Evolutionary conservation across 2,888 invertebrate genomes (phyloP).

Genomic region (Cephus runcator): DNA sequence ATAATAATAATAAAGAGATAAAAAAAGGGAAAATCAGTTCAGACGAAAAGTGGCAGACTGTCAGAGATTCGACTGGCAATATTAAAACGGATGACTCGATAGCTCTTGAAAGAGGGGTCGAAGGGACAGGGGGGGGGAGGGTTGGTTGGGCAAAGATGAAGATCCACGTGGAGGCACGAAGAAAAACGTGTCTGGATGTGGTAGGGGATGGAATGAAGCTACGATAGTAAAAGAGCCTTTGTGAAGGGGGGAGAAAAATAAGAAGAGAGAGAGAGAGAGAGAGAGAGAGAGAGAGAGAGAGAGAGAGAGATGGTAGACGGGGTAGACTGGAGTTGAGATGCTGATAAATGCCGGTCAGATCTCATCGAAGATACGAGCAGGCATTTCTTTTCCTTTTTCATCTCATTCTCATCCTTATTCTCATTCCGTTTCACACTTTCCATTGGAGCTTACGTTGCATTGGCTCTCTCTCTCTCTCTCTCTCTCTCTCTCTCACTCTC

Average conservation of each 20-base stretch:
- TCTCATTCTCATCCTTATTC: constrained; percentile 9
- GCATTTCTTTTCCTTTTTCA: constrained; percentile 15
- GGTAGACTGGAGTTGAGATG: constrained; percentile 18
- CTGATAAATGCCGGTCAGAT: constrained; percentile 36
- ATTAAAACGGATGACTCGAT: not conserved
- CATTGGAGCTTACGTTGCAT: not conserved
- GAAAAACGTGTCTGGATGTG: constrained; percentile 11
- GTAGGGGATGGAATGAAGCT: not conserved
- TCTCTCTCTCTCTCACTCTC: not conserved
- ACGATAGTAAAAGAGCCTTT: not conserved
- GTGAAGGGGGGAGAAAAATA: not conserved
- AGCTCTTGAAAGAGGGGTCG: constrained; percentile 1
- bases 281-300: constrained; percentile 4
- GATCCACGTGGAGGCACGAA: constrained; percentile 7
- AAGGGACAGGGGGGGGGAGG: no score
- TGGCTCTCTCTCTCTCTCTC: not conserved
- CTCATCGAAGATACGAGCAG: constrained; percentile 28
- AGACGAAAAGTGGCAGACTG: no score
- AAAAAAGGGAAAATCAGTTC: no score
- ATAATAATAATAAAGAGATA: no score
- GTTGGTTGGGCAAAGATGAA: not conserved
- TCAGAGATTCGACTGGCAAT: not conserved
- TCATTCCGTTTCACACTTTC: constrained; percentile 6
- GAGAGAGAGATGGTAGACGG: not conserved
- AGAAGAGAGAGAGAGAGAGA: not conserved